Conservation (phyloP, 2,888 invertebrate genomes). For the Odontocerum albicorne region DNA sequence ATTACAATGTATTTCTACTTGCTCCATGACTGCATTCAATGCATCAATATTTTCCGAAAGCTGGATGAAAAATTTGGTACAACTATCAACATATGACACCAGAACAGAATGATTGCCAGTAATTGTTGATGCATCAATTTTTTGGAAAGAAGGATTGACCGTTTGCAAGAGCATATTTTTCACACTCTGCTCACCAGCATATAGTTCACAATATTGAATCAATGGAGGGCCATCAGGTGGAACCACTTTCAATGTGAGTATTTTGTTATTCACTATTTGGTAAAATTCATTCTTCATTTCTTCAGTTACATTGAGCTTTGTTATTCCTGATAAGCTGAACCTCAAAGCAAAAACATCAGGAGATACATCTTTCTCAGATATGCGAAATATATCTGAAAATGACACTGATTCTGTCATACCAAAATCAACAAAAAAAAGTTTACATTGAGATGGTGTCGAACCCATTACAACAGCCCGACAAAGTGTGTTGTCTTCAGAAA, state of each 20-base stretch:
- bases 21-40: conserved; percentile 67
- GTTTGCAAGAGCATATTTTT: conserved; percentile 55
- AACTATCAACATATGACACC: conserved; percentile 69
- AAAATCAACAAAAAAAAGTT: conserved; percentile 80
- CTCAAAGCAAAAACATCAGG: conserved; percentile 76
- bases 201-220: conserved; percentile 75
- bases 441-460: conserved; percentile 70
- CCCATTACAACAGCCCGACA: conserved; percentile 78
- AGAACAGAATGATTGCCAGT: conserved; percentile 50
- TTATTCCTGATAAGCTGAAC: conserved; percentile 71
- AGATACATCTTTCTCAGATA: conserved; percentile 71
- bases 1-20: conserved; percentile 63
- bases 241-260: conserved; percentile 66
- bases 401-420: conserved; percentile 75
- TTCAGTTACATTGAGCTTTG: conserved; percentile 60
- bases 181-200: conserved; percentile 60
- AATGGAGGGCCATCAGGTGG: conserved; percentile 70
- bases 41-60: conserved; percentile 61
- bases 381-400: conserved; percentile 71
- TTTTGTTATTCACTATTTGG: conserved; percentile 64
- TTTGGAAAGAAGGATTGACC: conserved; percentile 34
- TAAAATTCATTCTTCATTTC: conserved; percentile 72
- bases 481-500: conserved; percentile 67
- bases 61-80: conserved; percentile 74
- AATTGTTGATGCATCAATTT: conserved; percentile 20